phyloP scores from a whole-genome alignment of 2,113 vertebrate species.

The Vulpes ferrilata region DNA sequence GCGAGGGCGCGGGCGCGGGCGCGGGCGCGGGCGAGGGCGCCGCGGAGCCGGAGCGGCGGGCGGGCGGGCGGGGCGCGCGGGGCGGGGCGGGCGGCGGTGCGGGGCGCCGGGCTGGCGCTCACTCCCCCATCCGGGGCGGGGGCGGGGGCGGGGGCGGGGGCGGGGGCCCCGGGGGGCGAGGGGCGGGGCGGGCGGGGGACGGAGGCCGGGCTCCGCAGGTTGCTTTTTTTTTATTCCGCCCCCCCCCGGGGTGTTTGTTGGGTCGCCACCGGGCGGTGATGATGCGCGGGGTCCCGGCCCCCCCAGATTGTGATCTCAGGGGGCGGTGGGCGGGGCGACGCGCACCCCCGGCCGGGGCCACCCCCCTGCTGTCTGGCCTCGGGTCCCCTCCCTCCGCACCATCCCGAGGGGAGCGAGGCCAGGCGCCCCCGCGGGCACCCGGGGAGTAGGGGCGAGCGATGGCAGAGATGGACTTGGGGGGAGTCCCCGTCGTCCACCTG shows the following conservation, averaged over 20 bases:
- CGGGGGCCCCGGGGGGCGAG: constrained; percentile 62
- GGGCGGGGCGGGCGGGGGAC: constrained; percentile 43
- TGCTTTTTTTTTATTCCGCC: neutral
- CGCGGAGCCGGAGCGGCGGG: constrained; percentile 34
- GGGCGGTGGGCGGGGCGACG: constrained; percentile 29
- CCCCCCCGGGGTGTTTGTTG: neutral
- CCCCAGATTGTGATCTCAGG: constrained; percentile 78
- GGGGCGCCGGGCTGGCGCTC: constrained; percentile 63
- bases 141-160: constrained; percentile 67
- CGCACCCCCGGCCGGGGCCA: fast-evolving
- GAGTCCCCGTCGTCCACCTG: neutral
- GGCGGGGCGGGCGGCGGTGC: constrained; percentile 52
- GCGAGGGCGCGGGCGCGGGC: constrained; percentile 50
- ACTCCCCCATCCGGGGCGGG: constrained; percentile 60
- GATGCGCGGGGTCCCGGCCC: constrained; percentile 51
- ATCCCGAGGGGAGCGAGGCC: neutral
- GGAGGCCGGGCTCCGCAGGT: constrained; percentile 44
- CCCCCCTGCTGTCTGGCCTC: neutral
- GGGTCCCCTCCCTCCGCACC: neutral
- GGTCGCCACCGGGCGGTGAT: neutral
- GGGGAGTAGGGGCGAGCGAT: fast-evolving
- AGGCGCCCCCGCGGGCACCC: neutral
- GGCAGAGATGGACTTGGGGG: neutral
- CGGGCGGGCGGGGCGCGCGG: constrained; percentile 43
- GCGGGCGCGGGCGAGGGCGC: constrained; percentile 61